Percentiles rank a stretch among this genome's conserved stretches.
phyloP scores from a whole-genome alignment of 2,113 vertebrate species.

The Poecile atricapillus region DNA sequence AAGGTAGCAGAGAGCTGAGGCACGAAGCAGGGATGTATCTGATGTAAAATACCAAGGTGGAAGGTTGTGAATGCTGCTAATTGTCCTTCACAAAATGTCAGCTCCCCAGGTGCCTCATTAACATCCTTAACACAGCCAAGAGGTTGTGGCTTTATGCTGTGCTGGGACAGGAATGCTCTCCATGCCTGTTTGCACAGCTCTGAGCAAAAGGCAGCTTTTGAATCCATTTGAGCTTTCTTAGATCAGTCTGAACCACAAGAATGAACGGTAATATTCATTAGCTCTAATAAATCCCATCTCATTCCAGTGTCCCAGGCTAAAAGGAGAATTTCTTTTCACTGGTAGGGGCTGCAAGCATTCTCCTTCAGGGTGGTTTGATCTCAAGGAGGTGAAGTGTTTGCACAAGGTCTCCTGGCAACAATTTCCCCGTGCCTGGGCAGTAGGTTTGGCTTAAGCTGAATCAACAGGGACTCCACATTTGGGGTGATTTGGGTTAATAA shows the following conservation, averaged over 20 bases:
- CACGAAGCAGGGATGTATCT: neutral
- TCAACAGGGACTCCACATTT: neutral
- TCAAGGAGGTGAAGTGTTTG: neutral
- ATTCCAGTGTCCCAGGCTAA: neutral
- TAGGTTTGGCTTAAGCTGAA: neutral
- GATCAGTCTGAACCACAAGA: neutral
- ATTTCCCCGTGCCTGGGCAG: neutral
- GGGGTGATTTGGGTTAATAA: neutral
- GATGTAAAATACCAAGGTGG: neutral
- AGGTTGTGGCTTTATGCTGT: neutral
- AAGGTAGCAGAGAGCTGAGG: neutral
- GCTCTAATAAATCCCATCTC: neutral
- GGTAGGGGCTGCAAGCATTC: neutral
- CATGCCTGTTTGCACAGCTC: neutral
- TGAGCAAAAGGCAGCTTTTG: neutral
- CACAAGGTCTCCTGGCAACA: neutral
- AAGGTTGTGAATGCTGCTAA: neutral
- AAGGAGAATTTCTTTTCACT: neutral
- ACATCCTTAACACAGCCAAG: neutral
- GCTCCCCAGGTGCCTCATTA: conserved; percentile 34
- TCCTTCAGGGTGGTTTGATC: neutral
- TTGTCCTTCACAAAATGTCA: conserved; percentile 11
- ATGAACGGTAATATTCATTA: neutral
- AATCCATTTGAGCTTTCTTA: neutral
- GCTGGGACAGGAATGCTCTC: neutral